Evolutionary conservation across 1,140 invertebrate genomes (phyloP).

Genomic region (Ceratina japonica): DNA sequence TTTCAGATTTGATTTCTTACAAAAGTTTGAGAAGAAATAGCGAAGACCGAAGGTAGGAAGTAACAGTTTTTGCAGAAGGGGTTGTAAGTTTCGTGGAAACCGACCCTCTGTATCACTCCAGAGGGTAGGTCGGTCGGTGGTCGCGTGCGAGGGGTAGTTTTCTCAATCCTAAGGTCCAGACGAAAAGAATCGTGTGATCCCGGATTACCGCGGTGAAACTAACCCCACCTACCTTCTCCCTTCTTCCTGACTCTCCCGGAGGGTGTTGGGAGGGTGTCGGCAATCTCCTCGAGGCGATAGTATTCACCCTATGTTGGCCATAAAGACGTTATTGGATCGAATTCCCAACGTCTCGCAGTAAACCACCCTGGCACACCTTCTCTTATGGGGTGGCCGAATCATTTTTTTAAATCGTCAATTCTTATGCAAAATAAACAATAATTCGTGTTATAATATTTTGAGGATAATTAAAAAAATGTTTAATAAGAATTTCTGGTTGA

Average conservation of each 20-base stretch:
- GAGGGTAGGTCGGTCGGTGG: not conserved
- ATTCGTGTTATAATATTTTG: too few species aligned
- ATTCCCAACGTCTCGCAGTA: slow-evolving; percentile 43
- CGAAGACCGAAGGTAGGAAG: too few species aligned
- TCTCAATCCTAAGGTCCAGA: slow-evolving; percentile 26
- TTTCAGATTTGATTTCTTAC: too few species aligned
- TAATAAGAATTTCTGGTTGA: too few species aligned
- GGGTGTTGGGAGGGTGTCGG: not conserved
- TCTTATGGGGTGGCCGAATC: too few species aligned
- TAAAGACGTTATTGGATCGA: slow-evolving; percentile 56
- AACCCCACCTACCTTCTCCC: not conserved
- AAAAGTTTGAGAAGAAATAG: too few species aligned
- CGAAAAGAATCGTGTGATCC: slow-evolving; percentile 43
- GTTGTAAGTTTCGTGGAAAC: not conserved
- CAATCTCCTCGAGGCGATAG: slow-evolving; percentile 32
- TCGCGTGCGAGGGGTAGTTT: slow-evolving; percentile 41
- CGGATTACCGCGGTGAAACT: slow-evolving; percentile 35
- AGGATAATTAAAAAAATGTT: too few species aligned
- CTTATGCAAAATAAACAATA: too few species aligned
- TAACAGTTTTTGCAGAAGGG: not conserved
- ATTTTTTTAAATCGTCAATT: too few species aligned
- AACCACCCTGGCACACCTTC: slow-evolving; percentile 16
- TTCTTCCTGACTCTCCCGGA: too few species aligned
- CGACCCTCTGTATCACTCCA: not conserved
- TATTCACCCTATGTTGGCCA: slow-evolving; percentile 40